phyloP scores from a whole-genome alignment of 1,140 invertebrate species.

The Brachystomella parvula region DNA sequence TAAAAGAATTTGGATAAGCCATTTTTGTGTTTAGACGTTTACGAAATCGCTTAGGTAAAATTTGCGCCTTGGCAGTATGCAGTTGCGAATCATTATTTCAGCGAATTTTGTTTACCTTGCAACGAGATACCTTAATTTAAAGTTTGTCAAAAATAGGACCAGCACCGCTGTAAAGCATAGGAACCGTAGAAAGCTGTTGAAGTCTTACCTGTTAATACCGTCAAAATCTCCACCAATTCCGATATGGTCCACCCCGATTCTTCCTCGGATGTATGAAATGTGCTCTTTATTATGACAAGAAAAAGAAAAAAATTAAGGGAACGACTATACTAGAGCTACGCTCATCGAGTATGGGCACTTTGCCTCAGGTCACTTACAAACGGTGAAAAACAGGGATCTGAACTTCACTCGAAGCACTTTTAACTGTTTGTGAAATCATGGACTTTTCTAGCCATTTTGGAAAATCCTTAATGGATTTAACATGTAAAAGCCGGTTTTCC shows the following conservation, averaged over 20 bases:
- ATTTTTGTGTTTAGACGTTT: no score
- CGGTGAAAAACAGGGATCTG: background rate
- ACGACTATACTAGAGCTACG: no score
- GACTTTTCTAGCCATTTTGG: no score
- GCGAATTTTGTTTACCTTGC: background rate
- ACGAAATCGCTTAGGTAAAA: no score
- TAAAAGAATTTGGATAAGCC: no score
- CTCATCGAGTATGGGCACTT: background rate
- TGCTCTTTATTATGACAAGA: constrained; percentile 57
- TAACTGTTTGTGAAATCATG: no score
- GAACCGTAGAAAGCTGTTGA: background rate
- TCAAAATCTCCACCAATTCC: constrained; percentile 80
- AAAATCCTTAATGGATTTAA: no score
- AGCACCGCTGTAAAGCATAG: background rate
- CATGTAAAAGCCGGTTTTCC: no score
- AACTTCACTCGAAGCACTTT: no score
- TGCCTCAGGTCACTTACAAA: background rate
- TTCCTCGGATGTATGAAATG: constrained; percentile 71
- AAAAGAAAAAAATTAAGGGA: constrained; percentile 11
- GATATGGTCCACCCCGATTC: constrained; percentile 78
- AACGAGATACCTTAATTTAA: background rate
- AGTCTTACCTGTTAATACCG: constrained; percentile 69
- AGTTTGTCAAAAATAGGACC: background rate
- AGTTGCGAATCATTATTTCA: background rate
- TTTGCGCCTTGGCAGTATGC: background rate